A percentile compares a stretch with the other conserved stretches of the same genome.
phyloP scores from a whole-genome alignment of 2,888 invertebrate genomes.

The Yponomeuta cagnagella region DNA sequence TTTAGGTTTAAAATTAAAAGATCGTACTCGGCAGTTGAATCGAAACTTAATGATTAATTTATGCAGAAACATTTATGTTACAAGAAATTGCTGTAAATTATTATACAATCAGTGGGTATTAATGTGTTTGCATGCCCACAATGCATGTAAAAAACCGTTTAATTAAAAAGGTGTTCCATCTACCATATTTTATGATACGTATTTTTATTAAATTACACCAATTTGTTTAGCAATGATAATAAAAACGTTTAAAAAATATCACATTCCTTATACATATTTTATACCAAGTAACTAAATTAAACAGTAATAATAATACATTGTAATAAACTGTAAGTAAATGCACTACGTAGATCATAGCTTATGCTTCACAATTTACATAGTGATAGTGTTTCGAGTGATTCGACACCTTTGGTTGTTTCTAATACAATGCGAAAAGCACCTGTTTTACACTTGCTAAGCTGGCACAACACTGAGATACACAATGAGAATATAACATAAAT shows the following conservation, averaged over 20 bases:
- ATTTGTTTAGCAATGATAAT: slow-evolving; percentile 52
- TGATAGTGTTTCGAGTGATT: no score
- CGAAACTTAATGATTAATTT: neutral
- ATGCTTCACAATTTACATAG: no score
- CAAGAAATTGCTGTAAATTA: neutral
- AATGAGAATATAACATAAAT: neutral
- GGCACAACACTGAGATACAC: neutral
- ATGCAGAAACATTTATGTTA: neutral
- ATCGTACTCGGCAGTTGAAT: neutral
- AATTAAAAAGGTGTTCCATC: neutral
- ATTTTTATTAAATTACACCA: slow-evolving; percentile 23
- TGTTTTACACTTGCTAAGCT: neutral
- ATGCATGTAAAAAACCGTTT: neutral
- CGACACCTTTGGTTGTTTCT: neutral
- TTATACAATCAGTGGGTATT: neutral
- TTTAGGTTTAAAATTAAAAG: neutral
- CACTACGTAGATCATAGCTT: neutral
- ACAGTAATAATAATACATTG: slow-evolving; percentile 13
- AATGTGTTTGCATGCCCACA: neutral
- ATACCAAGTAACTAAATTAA: slow-evolving; percentile 39
- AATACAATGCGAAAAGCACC: neutral
- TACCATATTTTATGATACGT: neutral
- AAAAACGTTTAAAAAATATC: slow-evolving; percentile 51
- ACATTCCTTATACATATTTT: slow-evolving; percentile 50
- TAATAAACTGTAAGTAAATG: slow-evolving; percentile 15